These are phyloP conservation scores for Eulemur coronatus DNA, from an alignment of 2,797 vertebrate species.

Conservation along the genomic window DNA sequence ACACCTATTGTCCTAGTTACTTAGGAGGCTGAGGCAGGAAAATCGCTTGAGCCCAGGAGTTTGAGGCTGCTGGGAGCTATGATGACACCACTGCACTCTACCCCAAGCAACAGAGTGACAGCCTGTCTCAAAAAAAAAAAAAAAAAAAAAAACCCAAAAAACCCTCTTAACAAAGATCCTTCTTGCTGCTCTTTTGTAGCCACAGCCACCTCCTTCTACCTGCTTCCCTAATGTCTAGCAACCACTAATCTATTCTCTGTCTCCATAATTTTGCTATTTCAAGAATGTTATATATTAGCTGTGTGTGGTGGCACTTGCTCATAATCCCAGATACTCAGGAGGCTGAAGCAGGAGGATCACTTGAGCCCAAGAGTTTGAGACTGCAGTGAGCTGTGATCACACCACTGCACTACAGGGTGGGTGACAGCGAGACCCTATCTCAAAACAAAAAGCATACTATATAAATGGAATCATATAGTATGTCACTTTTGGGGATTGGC, in stretches of 20 bases:
- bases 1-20: background rate
- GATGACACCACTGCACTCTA: background rate
- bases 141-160: background rate
- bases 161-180: background rate
- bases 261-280: slow-evolving; percentile 11
- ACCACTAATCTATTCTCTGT: background rate
- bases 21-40: too few relatives aligned
- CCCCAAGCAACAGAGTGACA: too few relatives aligned
- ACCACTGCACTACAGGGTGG: background rate
- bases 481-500: background rate
- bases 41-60: too few relatives aligned
- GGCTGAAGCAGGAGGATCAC: background rate
- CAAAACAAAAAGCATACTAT: background rate
- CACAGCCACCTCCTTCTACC: background rate
- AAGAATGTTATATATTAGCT: background rate
- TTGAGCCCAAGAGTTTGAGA: background rate
- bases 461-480: background rate
- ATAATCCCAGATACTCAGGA: background rate
- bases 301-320: too few relatives aligned
- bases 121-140: too few relatives aligned
- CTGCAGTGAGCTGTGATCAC: background rate
- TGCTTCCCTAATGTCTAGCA: background rate
- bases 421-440: background rate
- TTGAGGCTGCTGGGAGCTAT: too few relatives aligned
- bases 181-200: background rate